Conservation (phyloP, 2,113 vertebrate species). For the Carollia perspicillata region DNA sequence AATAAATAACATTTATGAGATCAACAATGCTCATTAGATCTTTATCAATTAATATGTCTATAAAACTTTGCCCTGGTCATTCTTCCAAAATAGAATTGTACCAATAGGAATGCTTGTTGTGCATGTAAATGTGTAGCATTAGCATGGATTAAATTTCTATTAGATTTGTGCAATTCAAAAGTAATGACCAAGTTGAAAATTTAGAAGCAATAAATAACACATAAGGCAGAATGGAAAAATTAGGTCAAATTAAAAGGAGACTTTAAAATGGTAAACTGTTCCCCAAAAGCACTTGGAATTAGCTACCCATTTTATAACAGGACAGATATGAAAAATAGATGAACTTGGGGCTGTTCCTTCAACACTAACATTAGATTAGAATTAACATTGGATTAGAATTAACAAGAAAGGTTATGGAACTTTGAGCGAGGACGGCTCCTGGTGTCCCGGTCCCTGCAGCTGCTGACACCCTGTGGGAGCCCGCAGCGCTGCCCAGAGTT, state of each 20-base stretch:
- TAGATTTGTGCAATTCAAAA: background rate
- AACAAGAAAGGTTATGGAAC: background rate
- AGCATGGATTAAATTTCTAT: background rate
- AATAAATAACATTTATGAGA: background rate
- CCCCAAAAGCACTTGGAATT: background rate
- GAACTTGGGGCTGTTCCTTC: background rate
- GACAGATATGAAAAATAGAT: background rate
- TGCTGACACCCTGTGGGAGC: background rate
- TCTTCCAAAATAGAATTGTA: background rate
- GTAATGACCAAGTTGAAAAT: background rate
- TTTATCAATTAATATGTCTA: background rate
- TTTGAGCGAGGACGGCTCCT: background rate
- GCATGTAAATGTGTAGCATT: background rate
- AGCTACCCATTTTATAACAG: background rate
- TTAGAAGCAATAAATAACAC: background rate
- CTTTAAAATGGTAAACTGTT: background rate
- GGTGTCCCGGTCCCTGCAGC: background rate
- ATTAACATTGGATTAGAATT: background rate
- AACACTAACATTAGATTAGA: background rate
- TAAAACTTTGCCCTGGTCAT: background rate
- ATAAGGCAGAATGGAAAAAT: background rate
- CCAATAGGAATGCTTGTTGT: background rate
- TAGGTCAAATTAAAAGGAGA: background rate
- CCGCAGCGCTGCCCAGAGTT: background rate
- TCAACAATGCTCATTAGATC: background rate